Percentiles rank a stretch among this genome's conserved stretches.
Conservation (phyloP, 2,888 invertebrate genomes). For the Ischnus inquisitorius region DNA sequence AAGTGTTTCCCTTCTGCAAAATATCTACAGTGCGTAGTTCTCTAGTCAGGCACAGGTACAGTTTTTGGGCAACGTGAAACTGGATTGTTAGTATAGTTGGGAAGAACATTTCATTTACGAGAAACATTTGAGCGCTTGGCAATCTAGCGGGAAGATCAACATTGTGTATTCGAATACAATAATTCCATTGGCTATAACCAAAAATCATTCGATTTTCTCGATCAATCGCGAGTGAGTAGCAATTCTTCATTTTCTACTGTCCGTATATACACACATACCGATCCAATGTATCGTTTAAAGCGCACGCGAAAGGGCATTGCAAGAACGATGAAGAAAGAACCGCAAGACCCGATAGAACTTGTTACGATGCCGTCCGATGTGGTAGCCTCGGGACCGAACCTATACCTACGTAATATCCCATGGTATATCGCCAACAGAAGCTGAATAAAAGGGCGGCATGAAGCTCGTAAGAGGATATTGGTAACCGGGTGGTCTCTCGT, state of each 20-base stretch:
- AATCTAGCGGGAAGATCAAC: too few species aligned
- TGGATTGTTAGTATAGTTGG: background rate
- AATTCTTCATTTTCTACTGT: background rate
- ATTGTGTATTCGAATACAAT: too few species aligned
- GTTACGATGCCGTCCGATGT: background rate
- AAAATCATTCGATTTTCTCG: background rate
- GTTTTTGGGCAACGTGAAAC: background rate
- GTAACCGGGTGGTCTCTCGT: conserved; percentile 21
- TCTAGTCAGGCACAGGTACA: background rate
- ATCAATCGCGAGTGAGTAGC: background rate
- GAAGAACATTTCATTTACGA: background rate
- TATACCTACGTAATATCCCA: background rate
- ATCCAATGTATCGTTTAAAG: conserved; percentile 1
- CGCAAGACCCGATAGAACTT: conserved; percentile 13
- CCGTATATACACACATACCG: background rate
- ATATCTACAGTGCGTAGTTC: background rate
- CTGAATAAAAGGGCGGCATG: conserved; percentile 4
- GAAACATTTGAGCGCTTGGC: too few species aligned
- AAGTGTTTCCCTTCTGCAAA: background rate
- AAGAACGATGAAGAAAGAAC: background rate
- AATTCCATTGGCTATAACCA: too few species aligned
- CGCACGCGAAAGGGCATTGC: background rate
- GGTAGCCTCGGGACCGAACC: background rate
- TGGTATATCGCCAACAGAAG: conserved; percentile 25
- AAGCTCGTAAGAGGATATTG: conserved; percentile 38